Evolutionary conservation across 2,888 invertebrate genomes (phyloP), one percentile per base, ranked within the genome.

Genomic region (Scaptomyza parva): DNA sequence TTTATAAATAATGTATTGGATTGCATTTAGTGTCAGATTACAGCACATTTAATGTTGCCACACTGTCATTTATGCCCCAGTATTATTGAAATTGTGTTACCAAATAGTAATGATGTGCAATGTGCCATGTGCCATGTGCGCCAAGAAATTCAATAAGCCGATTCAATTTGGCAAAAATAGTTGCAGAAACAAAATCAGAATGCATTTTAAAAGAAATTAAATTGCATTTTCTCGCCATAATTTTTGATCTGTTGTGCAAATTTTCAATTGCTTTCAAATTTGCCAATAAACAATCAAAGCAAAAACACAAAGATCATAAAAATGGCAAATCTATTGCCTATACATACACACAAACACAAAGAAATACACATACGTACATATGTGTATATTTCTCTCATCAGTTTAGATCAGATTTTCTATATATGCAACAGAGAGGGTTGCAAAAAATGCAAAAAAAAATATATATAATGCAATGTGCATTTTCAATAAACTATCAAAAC

Each of bases 201-300:
- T 22, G 17, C 45, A 70, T 48, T 26, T n/a, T 9, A 22, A 20
- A 14, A 45, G 44, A 76, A 37, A 51, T 51, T 18, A 73, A 58
- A 52, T 78, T 57, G 61, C 61, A 62, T 67, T 78, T 55, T 47
- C 41, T 45, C 4, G 57, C 47, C 57, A 73, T 73, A 45, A 77
- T 55, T 73, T 70, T 51, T 52, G 41, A 47, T 57, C 60, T 57
- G 73, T 60, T 76, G 79, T 61, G 57, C 53, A 52, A 77, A 37
- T 37, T 73, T 81, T 85, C 54, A 67, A 87, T 87, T 79, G 79
- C 78, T 82, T 81, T 78, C 70, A 85, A 81, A 79, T 85, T 78
- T 85, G 88, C 79, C 78, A 78, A n/a, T n/a, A n/a, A 80, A 80
- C 79, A 86, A 79, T 86, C 87, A 79, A 68, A 77, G 87, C 74